Conservation (phyloP, 2,113 vertebrate genomes). For the Chrysochloris asiatica region DNA sequence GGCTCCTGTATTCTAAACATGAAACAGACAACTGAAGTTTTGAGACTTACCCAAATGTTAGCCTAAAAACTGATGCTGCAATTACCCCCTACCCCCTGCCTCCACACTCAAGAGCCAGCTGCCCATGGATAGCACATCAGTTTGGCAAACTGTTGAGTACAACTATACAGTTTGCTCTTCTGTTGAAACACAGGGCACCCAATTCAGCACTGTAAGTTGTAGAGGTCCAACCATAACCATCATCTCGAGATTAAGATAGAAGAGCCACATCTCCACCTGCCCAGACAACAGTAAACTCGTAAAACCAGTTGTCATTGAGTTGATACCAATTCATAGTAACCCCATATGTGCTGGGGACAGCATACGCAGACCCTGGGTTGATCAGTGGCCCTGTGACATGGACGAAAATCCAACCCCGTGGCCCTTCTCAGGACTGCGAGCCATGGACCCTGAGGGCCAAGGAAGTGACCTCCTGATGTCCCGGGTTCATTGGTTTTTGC, state of each 20-base stretch:
- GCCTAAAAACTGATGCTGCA: background rate
- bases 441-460: too few relatives aligned
- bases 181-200: background rate
- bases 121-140: background rate
- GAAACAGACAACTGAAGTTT: background rate
- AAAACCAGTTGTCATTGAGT: background rate
- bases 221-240: background rate
- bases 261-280: background rate
- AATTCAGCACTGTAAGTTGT: background rate
- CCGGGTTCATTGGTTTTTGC: too few relatives aligned
- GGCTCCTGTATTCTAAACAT: background rate
- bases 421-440: too few relatives aligned
- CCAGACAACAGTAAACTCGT: background rate
- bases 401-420: too few relatives aligned
- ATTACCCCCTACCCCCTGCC: background rate
- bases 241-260: background rate
- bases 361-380: too few relatives aligned
- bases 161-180: background rate
- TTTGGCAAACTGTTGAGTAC: background rate
- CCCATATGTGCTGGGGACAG: too few relatives aligned
- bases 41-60: background rate
- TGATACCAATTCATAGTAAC: background rate
- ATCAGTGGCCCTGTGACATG: too few relatives aligned
- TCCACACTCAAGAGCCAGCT: background rate
- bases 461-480: too few relatives aligned